phyloP scores from a whole-genome alignment of 2,888 invertebrate genomes.

The Ochropacha duplaris region DNA sequence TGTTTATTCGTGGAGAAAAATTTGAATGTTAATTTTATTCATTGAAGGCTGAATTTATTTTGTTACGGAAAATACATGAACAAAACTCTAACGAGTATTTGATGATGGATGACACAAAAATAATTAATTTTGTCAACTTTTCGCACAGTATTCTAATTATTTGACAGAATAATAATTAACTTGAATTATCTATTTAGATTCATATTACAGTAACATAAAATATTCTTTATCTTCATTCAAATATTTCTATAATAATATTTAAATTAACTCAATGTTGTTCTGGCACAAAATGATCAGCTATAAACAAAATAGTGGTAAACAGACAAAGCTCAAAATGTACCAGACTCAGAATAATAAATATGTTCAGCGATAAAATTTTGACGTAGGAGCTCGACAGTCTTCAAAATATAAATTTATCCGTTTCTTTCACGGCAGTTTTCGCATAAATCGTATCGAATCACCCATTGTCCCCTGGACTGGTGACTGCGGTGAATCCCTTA shows the following conservation, averaged over 20 bases:
- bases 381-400: too few species aligned
- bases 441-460: conserved; percentile 94
- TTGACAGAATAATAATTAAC: not conserved
- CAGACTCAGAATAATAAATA: too few species aligned
- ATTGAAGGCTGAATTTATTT: not conserved
- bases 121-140: not conserved
- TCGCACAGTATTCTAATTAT: not conserved
- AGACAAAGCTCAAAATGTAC: too few species aligned
- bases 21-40: not conserved
- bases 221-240: not conserved
- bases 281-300: too few species aligned
- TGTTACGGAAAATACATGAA: not conserved
- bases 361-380: too few species aligned
- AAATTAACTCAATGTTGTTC: too few species aligned
- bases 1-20: not conserved
- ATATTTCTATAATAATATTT: too few species aligned
- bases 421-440: conserved; percentile 84
- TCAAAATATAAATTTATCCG: too few species aligned
- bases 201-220: not conserved
- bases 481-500: conserved; percentile 95
- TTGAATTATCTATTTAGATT: not conserved
- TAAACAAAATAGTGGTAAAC: too few species aligned
- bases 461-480: conserved; percentile 93
- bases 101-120: not conserved
- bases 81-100: not conserved